A percentile compares a stretch with the other conserved stretches of the same genome.
Conservation (phyloP, 2,797 vertebrate genomes). For the Borostomias antarcticus region DNA sequence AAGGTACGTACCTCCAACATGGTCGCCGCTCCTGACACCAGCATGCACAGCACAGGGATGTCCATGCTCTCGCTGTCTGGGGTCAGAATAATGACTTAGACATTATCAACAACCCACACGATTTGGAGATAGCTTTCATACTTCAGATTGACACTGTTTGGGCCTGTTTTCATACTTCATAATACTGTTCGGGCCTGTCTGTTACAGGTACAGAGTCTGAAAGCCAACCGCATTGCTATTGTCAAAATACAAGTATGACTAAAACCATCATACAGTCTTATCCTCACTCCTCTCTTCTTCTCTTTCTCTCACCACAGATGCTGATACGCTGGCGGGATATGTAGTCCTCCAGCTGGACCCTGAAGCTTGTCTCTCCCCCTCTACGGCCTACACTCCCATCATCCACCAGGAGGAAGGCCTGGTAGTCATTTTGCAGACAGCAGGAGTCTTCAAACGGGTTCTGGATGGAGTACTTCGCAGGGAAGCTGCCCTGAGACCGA, state of each 20-base stretch:
- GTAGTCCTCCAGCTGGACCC: slow-evolving; percentile 81
- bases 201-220: too few species aligned
- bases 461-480: slow-evolving; percentile 74
- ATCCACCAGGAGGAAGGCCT: slow-evolving; percentile 88
- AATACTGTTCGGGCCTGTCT: too few species aligned
- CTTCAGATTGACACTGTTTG: too few species aligned
- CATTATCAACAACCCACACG: neutral
- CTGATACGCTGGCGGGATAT: slow-evolving; percentile 87
- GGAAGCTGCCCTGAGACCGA: slow-evolving; percentile 83
- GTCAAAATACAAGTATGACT: too few species aligned
- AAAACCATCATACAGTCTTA: too few species aligned
- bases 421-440: slow-evolving; percentile 86
- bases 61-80: slow-evolving; percentile 86
- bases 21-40: slow-evolving; percentile 80
- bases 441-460: slow-evolving; percentile 59
- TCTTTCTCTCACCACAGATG: slow-evolving; percentile 65
- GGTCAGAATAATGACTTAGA: slow-evolving; percentile 25
- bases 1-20: slow-evolving; percentile 78
- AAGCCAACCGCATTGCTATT: too few species aligned
- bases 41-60: slow-evolving; percentile 88
- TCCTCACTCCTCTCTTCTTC: too few species aligned
- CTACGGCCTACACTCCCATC: slow-evolving; percentile 79
- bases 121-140: too few species aligned
- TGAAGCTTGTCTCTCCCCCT: slow-evolving; percentile 80
- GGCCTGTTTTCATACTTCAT: too few species aligned